These are phyloP conservation scores for Sitta europaea DNA, from an alignment of 2,113 vertebrate genomes.

Conservation along the genomic window DNA sequence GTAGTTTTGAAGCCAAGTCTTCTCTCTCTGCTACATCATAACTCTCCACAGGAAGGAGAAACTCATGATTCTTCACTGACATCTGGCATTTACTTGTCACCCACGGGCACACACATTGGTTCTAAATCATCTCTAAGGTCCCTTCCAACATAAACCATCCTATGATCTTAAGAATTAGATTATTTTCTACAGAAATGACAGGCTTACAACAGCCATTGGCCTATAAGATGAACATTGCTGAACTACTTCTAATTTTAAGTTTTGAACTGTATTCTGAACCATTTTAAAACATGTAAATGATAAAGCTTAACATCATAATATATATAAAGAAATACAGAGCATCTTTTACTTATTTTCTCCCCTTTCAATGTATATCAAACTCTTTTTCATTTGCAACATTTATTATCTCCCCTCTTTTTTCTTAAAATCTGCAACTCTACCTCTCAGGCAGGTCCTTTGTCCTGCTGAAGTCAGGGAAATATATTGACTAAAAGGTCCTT, in stretches of 20 bases:
- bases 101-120: neutral
- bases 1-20: neutral
- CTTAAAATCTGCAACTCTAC: neutral
- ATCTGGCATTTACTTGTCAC: neutral
- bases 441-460: neutral
- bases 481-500: neutral
- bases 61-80: neutral
- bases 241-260: neutral
- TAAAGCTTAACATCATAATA: neutral
- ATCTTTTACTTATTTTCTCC: neutral
- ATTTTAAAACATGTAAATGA: neutral
- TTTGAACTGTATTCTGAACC: neutral
- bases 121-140: neutral
- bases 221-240: neutral
- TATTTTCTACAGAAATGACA: accelerated
- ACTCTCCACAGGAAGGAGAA: neutral
- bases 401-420: neutral
- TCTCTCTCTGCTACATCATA: neutral
- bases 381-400: neutral
- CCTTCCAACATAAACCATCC: neutral
- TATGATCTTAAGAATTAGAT: neutral
- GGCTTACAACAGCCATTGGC: neutral
- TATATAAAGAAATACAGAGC: neutral
- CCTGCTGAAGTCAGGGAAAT: neutral
- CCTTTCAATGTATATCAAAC: neutral